Evolutionary conservation across 2,113 vertebrate genomes (phyloP).

Genomic region (Melozone crissalis): DNA sequence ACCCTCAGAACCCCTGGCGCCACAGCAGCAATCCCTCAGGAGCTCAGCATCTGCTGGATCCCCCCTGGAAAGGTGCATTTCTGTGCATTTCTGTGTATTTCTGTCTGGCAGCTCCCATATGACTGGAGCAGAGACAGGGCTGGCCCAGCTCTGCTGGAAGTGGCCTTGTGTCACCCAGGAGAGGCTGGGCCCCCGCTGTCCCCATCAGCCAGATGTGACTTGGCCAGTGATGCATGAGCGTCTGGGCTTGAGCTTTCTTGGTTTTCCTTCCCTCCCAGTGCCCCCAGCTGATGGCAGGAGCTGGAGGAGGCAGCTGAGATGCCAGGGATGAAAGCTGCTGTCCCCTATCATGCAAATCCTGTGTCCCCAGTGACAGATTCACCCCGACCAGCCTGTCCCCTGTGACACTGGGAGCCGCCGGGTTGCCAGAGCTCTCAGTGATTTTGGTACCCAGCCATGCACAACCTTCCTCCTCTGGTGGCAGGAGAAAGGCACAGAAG

Average conservation of each 20-base stretch:
- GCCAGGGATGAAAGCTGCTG: neutral
- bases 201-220: neutral
- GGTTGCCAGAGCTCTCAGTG: accelerated
- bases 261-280: neutral
- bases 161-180: neutral
- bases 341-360: accelerated
- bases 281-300: neutral
- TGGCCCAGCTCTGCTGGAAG: neutral
- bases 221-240: accelerated
- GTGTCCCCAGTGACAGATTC: neutral
- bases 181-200: neutral
- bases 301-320: neutral
- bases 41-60: neutral
- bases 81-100: neutral
- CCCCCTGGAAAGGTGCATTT: neutral
- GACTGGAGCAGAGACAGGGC: neutral
- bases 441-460: neutral
- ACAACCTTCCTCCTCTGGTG: neutral
- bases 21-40: neutral
- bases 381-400: neutral
- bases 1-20: neutral
- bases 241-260: neutral
- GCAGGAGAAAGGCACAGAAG: neutral
- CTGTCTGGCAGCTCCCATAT: accelerated
- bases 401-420: accelerated